phyloP scores from a whole-genome alignment of 2,888 invertebrate species.

The Athetis lepigone region DNA sequence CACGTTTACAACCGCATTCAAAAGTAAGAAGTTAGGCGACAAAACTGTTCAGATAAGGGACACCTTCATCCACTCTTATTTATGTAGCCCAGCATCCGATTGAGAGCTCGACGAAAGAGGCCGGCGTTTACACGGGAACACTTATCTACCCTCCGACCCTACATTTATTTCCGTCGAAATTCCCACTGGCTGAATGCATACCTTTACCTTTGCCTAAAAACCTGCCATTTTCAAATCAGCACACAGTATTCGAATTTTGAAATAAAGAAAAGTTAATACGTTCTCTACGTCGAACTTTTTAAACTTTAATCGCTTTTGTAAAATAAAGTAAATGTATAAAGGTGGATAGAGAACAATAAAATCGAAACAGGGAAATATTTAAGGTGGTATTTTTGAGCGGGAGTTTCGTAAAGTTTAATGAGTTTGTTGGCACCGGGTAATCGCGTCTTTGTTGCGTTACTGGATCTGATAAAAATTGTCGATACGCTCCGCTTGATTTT shows the following conservation, averaged over 20 bases:
- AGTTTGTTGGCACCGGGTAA: conserved; percentile 86
- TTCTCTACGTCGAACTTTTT: conserved; percentile 37
- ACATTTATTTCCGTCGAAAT: conserved; percentile 88
- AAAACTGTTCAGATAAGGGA: conserved; percentile 80
- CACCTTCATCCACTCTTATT: conserved; percentile 87
- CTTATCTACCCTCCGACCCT: conserved; percentile 87
- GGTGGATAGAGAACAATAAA: conserved; percentile 84
- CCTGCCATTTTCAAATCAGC: conserved; percentile 34
- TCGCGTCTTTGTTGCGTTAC: conserved; percentile 82
- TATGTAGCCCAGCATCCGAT: conserved; percentile 88
- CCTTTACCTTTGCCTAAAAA: conserved; percentile 67
- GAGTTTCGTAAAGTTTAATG: conserved; percentile 88
- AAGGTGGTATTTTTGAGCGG: conserved; percentile 82
- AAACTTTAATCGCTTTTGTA: conserved; percentile 79
- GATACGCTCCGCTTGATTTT: conserved; percentile 71
- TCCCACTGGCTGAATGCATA: conserved; percentile 78
- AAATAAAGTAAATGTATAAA: conserved; percentile 86
- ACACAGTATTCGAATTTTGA: conserved; percentile 13
- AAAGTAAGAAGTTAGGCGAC: conserved; percentile 78
- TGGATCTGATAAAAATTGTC: conserved; percentile 83
- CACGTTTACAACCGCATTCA: conserved; percentile 72
- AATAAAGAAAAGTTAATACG: conserved; percentile 3
- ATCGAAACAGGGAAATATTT: conserved; percentile 85
- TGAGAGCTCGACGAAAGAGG: conserved; percentile 81
- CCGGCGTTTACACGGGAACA: conserved; percentile 82